Evolutionary conservation across 2,797 vertebrate species (phyloP), one percentile per base, ranked within the genome.

Genomic region (Podarcis lilfordi): DNA sequence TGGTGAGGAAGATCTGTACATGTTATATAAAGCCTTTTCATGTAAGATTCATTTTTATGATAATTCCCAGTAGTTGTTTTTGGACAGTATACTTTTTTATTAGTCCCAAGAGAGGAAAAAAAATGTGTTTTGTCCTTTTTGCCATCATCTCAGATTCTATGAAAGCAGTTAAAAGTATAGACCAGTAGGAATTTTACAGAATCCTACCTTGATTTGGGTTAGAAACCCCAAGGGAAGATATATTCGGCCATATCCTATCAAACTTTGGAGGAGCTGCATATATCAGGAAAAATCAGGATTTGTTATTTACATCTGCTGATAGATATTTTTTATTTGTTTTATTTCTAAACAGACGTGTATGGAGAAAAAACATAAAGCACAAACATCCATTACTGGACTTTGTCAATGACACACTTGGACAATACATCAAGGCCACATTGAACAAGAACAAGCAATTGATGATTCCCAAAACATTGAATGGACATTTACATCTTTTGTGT

Each of bases 201-300:
- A 97, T 98, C 98, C 98, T 99, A 99, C 98, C 98, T 99, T 99
- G 98, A 97, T 99, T 99, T 98, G 98, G 98, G 97, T 99, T 99
- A 98, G 98, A 98, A 98, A 98, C 98, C 98, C 98, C 98, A 99
- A 99, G 98, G 96, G 98, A 99, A 96, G 98, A 99, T 96, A 98
- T 98, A 98, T 99, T 99, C 98, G 98, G 98, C 98, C 98, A 98
- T 98, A 99, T 97, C 96, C 96, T 97, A 97, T 97, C 96, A 97
- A 96, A 97, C 96, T 97, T 97, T 95, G 97, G 96, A 97, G 96
- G 95, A 96, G 92, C 99, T 99, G 98, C 97, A 97, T 97, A 97
- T 97, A 97, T 98, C 97, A 96, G 98, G 97, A 99, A 97, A 99
- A 98, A 99, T 97, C 97, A 98, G 97, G 96, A 97, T 97, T 98